Evolutionary conservation across 2,888 invertebrate genomes (phyloP), one percentile per base, ranked within the genome.

Genomic region (Sphaeridia pumilis): DNA sequence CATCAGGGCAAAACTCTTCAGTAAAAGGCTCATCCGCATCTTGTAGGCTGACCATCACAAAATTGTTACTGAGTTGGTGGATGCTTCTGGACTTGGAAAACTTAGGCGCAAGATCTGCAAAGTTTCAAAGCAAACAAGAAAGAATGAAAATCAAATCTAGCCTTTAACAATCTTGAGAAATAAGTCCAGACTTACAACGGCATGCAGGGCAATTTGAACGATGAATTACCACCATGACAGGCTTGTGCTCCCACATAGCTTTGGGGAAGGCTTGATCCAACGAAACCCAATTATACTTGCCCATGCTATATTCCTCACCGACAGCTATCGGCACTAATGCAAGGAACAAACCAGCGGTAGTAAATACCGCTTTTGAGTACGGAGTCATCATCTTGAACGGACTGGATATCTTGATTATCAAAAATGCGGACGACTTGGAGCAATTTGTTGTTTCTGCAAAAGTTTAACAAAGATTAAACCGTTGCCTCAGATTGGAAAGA

Each of bases 131-230:
- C 20, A 38, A 7, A 38, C 5, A 38, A 14, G 38, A 38, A 38
- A 17, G 38, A 14, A 12, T 14, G 38, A 38, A 38, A 38, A 38
- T 31, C 31, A 31, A 31, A 10, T 14, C 31, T 7, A 31, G 31
- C 7, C 7, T 7, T 31, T 7, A 31, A 31, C 14, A n/a, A n/a
- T n/a, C n/a, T n/a, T n/a, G n/a, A n/a, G n/a, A n/a, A n/a, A n/a
- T n/a, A n/a, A n/a, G n/a, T n/a, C n/a, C n/a, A n/a, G n/a, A 46
- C 61, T 62, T 64, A 73, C 73, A 76, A 68, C 76, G 76, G 66
- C 82, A 82, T 2, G 80, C 78, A 2, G 77, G 73, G 67, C 82
- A 82, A 76, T 79, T 79, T 0, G 76, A 73, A 67, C 79, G 81
- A 67, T 82, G 81, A 28, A 82, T 77, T 1, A 82, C 71, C 1